Base-by-base conservation (phyloP, 1,140 invertebrate genomes). In the Arion vulgaris region DNA sequence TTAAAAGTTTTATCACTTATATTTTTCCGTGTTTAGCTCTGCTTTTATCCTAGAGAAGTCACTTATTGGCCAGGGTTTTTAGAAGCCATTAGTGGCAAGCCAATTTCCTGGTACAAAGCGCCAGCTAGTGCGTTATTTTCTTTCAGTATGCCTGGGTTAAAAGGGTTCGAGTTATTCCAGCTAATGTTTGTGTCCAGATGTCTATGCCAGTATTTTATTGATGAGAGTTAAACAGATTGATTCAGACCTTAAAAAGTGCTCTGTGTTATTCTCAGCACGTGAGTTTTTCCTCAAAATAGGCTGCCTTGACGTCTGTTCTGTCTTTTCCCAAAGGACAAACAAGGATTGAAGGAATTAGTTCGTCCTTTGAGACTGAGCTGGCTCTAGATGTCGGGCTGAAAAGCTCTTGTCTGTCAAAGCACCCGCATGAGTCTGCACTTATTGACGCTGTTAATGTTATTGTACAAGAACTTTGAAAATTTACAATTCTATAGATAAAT, bases 161-260 rank as follows among this genome's bases (percentile, higher is more conserved):
- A 66, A 66, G 28, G 62, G 62, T 66, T 34, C 62, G 62, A 28
- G n/a, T 32, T 66, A 32, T 66, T 66, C 32, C 62, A 11, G 28
- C 62, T 66, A 66, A 66, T 66, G 62, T 66, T 66, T 66, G 62
- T 32, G 28, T 66, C 62, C 62, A 66, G 62, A 66, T 66, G 62
- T 66, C 28, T 66, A 28, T 66, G 28, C 2, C 7, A 66, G 62
- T 7, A 66, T 66, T 66, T 66, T 66, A 66, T 66, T 28, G 62
- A 66, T 66, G 28, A 34, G 19, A 66, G 28, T 66, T 66, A 32
- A 32, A 32, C n/a, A 66, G 62, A 66, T 66, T 66, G 62, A 32
- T 32, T 32, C 62, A 66, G 62, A 28, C n/a, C 53, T 57, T 57
- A 19, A 19, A 57, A 4, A 57, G 53, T n/a, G 62, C 2, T 5